These are phyloP conservation scores for Drosophila funebris DNA, from an alignment of 1,140 invertebrate species.

Conservation along the genomic window DNA sequence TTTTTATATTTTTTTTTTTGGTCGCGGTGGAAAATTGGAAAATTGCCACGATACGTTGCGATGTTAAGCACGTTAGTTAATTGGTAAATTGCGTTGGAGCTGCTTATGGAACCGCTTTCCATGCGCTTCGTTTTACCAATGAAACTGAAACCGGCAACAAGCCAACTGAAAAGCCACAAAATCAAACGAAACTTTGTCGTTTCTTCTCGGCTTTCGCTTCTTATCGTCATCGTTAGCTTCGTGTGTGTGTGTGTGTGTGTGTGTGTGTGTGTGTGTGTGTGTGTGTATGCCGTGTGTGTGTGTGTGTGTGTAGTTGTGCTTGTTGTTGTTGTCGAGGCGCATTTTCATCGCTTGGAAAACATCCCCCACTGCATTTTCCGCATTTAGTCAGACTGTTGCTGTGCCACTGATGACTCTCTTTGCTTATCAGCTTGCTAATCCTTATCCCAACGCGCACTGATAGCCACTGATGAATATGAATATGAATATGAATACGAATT, in stretches of 20 bases:
- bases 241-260: constrained; percentile 14
- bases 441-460: constrained; percentile 31
- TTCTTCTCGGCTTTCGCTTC: constrained; percentile 13
- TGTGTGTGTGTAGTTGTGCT: neutral
- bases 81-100: constrained; percentile 16
- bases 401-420: constrained; percentile 22
- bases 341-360: constrained; percentile 22
- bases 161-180: constrained; percentile 54
- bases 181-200: constrained; percentile 36
- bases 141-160: constrained; percentile 70
- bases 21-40: neutral
- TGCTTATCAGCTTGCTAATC: constrained; percentile 44
- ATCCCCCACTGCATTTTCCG: constrained; percentile 46
- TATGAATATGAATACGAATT: neutral
- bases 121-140: constrained; percentile 66
- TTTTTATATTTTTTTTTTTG: no score
- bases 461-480: constrained; percentile 24
- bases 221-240: constrained; percentile 41
- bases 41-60: constrained; percentile 10
- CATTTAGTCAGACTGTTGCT: constrained; percentile 19
- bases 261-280: constrained; percentile 8
- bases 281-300: constrained; percentile 2
- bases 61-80: constrained; percentile 27
- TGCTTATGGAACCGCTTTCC: constrained; percentile 63
- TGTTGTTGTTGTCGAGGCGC: constrained; percentile 3